Conservation (phyloP, 2,888 invertebrate genomes). For the Plebejus anna region DNA sequence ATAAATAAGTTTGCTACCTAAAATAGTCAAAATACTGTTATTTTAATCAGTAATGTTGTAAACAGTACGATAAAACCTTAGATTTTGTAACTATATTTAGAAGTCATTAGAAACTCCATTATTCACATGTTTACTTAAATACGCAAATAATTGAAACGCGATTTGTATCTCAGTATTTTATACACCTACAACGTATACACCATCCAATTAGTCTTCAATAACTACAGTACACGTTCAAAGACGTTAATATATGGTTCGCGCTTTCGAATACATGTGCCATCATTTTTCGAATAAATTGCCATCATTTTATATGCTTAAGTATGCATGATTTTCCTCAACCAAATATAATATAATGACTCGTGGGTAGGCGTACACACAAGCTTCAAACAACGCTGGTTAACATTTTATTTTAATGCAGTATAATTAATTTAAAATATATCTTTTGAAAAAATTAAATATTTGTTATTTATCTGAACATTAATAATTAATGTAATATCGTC, state of each 20-base stretch:
- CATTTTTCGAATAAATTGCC: background rate
- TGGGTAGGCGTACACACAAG: too few relatives aligned
- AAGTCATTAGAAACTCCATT: background rate
- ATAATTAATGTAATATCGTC: background rate
- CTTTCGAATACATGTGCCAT: background rate
- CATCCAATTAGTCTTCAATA: conserved; percentile 18
- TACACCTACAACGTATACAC: background rate
- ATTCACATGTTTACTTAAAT: background rate
- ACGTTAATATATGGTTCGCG: conserved; percentile 8
- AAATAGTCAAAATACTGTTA: background rate
- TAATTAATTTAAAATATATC: too few relatives aligned
- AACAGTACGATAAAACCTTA: background rate
- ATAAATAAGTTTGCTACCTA: background rate
- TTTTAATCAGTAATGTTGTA: background rate
- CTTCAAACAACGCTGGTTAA: too few relatives aligned
- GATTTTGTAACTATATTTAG: background rate
- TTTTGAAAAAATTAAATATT: too few relatives aligned
- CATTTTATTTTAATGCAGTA: too few relatives aligned
- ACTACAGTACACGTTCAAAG: background rate
- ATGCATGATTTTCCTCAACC: background rate
- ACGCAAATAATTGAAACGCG: background rate
- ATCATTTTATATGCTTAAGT: background rate
- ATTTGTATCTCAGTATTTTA: background rate
- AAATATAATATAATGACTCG: too few relatives aligned
- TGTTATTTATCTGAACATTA: too few relatives aligned